Percentiles rank a stretch among this genome's conserved stretches.
These are phyloP conservation scores for Parazoanthus darwini DNA, from an alignment of 92 coral and sea anemone genomes.

Conservation along the genomic window DNA sequence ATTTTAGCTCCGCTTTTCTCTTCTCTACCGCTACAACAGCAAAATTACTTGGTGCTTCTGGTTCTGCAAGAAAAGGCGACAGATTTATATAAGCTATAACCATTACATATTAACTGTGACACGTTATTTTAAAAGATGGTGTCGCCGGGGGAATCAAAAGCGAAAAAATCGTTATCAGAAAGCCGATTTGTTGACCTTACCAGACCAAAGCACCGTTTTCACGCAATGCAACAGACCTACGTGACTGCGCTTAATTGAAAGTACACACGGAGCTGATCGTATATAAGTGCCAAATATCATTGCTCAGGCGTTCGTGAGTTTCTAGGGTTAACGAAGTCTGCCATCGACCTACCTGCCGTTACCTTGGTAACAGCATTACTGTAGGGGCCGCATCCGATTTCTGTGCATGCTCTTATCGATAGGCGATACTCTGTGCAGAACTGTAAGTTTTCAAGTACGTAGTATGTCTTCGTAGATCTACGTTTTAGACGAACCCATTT, in stretches of 20 bases:
- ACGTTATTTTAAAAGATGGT: not conserved
- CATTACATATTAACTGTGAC: not conserved
- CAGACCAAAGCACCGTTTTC: too few species aligned
- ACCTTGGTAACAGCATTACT: slow-evolving; percentile 19
- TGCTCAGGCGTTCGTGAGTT: too few species aligned
- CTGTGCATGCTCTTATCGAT: slow-evolving; percentile 58
- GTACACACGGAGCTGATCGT: too few species aligned
- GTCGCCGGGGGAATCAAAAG: too few species aligned
- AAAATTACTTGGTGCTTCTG: slow-evolving; percentile 16
- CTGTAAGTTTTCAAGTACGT: slow-evolving; percentile 30
- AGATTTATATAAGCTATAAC: not conserved
- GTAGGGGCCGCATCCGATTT: slow-evolving; percentile 56
- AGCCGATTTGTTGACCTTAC: too few species aligned
- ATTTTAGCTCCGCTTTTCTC: not conserved
- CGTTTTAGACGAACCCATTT: not conserved
- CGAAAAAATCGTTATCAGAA: too few species aligned
- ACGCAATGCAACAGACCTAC: too few species aligned
- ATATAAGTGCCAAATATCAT: too few species aligned
- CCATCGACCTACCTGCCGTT: slow-evolving; percentile 43
- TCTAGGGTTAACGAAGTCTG: not conserved
- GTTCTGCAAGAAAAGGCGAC: not conserved
- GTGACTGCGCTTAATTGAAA: too few species aligned
- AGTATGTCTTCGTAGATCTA: not conserved
- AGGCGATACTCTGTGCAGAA: slow-evolving; percentile 51
- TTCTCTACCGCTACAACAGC: slow-evolving; percentile 6